A percentile compares a stretch with the other conserved stretches of the same genome.
Evolutionary conservation across 2,888 invertebrate genomes (phyloP).

Genomic region (Metopia argyrocephala): DNA sequence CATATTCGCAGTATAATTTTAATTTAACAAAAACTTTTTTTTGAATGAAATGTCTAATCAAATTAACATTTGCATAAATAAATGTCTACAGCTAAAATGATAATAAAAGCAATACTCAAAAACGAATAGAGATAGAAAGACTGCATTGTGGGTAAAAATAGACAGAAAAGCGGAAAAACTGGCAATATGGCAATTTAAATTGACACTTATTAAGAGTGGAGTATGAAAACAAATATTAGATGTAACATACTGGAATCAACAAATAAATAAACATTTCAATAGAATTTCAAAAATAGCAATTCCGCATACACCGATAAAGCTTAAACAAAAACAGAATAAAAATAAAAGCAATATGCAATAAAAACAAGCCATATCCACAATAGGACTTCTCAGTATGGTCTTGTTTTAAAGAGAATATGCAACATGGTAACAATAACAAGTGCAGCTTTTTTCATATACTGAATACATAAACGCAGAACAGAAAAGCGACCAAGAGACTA

Average conservation of each 20-base stretch:
- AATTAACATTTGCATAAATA: conserved; percentile 61
- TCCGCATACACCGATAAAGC: conserved; percentile 1
- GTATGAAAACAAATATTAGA: conserved; percentile 57
- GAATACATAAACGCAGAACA: background rate
- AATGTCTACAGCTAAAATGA: conserved; percentile 40
- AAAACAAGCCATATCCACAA: conserved; percentile 7
- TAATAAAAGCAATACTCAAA: conserved; percentile 4
- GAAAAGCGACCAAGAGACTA: background rate
- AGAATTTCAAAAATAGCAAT: background rate
- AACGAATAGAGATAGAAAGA: background rate
- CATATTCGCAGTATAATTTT: conserved; percentile 29
- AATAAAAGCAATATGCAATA: background rate
- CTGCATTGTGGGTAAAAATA: background rate
- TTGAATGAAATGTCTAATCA: conserved; percentile 55
- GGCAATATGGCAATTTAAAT: conserved; percentile 64
- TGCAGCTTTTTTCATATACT: too few relatives aligned
- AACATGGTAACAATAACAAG: too few relatives aligned
- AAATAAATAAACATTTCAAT: conserved; percentile 35
- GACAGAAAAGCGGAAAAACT: conserved; percentile 20
- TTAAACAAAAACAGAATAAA: background rate
- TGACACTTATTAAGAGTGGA: conserved; percentile 63
- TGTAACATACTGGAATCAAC: conserved; percentile 45
- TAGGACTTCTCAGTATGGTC: background rate
- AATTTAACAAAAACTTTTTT: conserved; percentile 34
- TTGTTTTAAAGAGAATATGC: conserved; percentile 29